Evolutionary conservation across 2,888 invertebrate genomes (phyloP), one percentile per base, ranked within the genome.

Genomic region (Chirona hameri): DNA sequence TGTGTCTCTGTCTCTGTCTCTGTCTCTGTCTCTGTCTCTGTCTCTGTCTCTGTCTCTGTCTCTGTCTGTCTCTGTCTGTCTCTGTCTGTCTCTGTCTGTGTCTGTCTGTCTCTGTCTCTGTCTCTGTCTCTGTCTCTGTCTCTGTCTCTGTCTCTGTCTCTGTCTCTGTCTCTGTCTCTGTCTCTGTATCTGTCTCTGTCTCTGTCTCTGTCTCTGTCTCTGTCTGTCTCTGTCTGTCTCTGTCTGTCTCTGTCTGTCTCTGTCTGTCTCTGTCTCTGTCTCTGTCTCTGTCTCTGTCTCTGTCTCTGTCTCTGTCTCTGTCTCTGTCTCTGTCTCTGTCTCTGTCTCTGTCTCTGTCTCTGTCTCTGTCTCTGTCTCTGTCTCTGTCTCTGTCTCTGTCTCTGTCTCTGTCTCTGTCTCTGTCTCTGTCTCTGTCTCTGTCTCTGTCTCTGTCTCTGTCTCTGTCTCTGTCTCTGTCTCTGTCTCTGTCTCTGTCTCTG

Each of bases 161-260:
- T 76, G 15, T 76, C 76, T 76, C 76, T 76, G 15, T 76, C 76
- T 76, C 76, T 76, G 15, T 76, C 76, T 76, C 76, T 76, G 15
- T 76, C 76, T 76, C n/a, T n/a, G n/a, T n/a, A n/a, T n/a, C n/a
- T n/a, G n/a, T n/a, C n/a, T n/a, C n/a, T n/a, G n/a, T n/a, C 76
- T 76, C 76, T 76, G 15, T 76, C 76, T 76, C 76, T 76, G 15
- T 76, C 76, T 76, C 76, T 76, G 15, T 76, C 76, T 76, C 76
- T 76, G 15, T 76, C 76, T 76, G 15, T 76, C 76, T 76, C 76
- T 76, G 15, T 76, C 14, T 76, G 15, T 76, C 76, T 76, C 76
- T 76, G 15, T 76, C 76, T 76, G 15, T 76, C 76, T 76, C 76
- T 76, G 15, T 76, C 76, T 76, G 15, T 18, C 76, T 76, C 76